These are phyloP conservation scores for Acleris holmiana DNA, from an alignment of 2,888 invertebrate genomes.

Conservation along the genomic window DNA sequence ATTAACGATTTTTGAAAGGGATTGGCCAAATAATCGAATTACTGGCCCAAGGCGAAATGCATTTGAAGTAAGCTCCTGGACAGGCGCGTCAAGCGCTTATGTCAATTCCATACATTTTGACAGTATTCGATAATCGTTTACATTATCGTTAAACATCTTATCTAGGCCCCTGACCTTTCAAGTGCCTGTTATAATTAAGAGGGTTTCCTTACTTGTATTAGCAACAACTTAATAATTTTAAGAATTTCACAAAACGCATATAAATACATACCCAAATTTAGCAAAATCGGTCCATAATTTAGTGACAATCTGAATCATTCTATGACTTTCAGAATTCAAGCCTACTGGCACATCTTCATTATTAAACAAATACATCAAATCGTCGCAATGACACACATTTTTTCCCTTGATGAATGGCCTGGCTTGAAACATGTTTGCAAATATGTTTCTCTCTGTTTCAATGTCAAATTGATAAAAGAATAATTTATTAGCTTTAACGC, in stretches of 20 bases:
- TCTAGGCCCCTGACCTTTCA: no score
- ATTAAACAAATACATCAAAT: constrained; percentile 39
- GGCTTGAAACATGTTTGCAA: constrained; percentile 5
- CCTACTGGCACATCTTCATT: constrained; percentile 11
- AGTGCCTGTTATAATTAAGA: no score
- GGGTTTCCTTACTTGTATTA: background rate
- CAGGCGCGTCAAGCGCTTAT: no score
- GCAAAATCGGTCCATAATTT: constrained; percentile 42
- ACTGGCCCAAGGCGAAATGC: no score
- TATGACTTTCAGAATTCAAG: constrained; percentile 25
- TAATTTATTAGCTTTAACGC: constrained; percentile 29
- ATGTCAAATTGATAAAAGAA: constrained; percentile 40
- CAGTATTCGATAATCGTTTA: no score
- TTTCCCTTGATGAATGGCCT: constrained; percentile 11
- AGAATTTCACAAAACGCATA: no score
- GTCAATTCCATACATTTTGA: no score
- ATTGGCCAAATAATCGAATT: no score
- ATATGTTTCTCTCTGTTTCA: constrained; percentile 38
- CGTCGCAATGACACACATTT: constrained; percentile 39
- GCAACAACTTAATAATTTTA: background rate
- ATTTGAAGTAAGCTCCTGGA: no score
- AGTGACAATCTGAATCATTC: constrained; percentile 35
- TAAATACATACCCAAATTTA: constrained; percentile 39
- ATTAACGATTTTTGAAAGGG: no score
- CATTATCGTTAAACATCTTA: no score